A percentile compares a stretch with the other conserved stretches of the same genome.
Conservation (phyloP, 2,113 vertebrate genomes). For the Dipodomys spectabilis region DNA sequence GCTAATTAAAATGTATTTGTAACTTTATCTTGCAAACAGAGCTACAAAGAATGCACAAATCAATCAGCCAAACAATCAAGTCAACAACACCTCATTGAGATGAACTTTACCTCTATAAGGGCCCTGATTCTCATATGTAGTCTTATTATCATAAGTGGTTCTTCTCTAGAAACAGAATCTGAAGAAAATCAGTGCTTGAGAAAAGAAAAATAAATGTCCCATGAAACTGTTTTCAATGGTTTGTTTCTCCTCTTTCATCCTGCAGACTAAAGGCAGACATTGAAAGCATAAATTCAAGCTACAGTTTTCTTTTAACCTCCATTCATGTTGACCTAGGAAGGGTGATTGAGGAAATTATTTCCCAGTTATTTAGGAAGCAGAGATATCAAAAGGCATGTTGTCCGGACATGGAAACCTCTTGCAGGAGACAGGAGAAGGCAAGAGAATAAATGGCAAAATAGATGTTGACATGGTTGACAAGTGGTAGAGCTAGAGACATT, state of each 20-base stretch:
- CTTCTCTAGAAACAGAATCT: background rate
- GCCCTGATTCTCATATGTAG: background rate
- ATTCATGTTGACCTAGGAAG: background rate
- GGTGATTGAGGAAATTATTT: background rate
- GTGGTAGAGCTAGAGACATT: background rate
- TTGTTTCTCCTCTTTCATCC: background rate
- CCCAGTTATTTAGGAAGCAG: background rate
- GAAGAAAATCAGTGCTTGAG: background rate
- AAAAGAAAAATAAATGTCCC: background rate
- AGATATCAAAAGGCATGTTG: background rate
- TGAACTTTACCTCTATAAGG: background rate
- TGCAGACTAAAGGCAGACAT: background rate
- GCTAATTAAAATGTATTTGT: background rate
- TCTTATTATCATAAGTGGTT: background rate
- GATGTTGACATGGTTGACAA: background rate
- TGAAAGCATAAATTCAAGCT: background rate
- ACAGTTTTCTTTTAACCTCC: background rate
- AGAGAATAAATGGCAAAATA: background rate
- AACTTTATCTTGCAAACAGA: background rate
- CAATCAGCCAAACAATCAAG: background rate
- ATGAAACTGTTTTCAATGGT: background rate
- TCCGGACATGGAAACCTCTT: background rate
- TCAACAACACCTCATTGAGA: background rate
- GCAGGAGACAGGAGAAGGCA: background rate
- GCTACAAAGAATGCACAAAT: background rate